phyloP scores from a whole-genome alignment of 2,113 vertebrate genomes.

The Chauna torquata region DNA sequence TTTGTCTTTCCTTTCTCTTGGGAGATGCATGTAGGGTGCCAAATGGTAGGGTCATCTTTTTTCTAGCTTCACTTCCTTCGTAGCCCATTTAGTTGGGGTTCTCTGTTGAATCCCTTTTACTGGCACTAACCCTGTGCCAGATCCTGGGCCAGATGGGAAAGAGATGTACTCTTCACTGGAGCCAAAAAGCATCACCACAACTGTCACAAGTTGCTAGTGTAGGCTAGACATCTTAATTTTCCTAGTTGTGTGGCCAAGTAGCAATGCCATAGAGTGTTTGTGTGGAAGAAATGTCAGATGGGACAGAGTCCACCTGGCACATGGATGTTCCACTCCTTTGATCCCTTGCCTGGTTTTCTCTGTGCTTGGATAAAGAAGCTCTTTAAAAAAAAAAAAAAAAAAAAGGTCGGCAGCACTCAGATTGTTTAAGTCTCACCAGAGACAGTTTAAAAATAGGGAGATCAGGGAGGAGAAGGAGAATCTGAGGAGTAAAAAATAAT shows the following conservation, averaged over 20 bases:
- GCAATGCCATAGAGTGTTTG: constrained; percentile 29
- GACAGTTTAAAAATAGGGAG: constrained; percentile 15
- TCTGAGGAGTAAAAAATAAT: constrained; percentile 10
- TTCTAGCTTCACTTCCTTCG: constrained; percentile 38
- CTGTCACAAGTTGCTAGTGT: background rate
- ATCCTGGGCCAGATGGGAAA: constrained; percentile 58
- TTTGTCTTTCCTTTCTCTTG: background rate
- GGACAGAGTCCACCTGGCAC: constrained; percentile 63
- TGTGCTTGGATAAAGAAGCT: constrained; percentile 49
- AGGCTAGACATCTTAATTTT: constrained; percentile 68
- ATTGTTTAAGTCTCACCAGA: background rate
- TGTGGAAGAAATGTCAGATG: constrained; percentile 71
- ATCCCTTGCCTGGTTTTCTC: constrained; percentile 55
- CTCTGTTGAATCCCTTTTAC: constrained; percentile 35
- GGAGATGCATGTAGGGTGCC: background rate
- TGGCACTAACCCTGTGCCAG: constrained; percentile 15
- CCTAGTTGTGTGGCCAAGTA: constrained; percentile 60
- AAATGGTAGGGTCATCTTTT: background rate
- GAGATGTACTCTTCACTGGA: constrained; percentile 32
- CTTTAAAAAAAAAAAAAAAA: background rate
- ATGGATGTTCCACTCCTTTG: constrained; percentile 36
- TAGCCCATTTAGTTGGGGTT: background rate
- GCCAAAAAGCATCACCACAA: constrained; percentile 49
- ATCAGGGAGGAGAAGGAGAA: background rate
- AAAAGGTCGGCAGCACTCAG: background rate